Percentiles rank a stretch among this genome's conserved stretches.
phyloP scores from a whole-genome alignment of 2,797 vertebrate species.

The Danio aesculapii region DNA sequence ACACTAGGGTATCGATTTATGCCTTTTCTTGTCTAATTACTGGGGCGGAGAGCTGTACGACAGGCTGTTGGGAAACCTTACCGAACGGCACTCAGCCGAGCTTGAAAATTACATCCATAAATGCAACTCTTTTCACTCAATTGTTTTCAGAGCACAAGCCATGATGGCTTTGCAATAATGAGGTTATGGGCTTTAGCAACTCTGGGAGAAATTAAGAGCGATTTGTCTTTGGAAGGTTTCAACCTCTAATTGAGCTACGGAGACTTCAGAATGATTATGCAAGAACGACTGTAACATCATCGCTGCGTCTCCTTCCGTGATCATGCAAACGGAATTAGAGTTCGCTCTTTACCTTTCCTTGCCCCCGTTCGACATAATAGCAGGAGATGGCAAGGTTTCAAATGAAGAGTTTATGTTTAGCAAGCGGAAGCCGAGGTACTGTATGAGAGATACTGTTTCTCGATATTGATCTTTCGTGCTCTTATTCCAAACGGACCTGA shows the following conservation, averaged over 20 bases:
- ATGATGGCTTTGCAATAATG: conserved; percentile 31
- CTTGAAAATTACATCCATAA: conserved; percentile 33
- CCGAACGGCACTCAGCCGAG: conserved; percentile 34
- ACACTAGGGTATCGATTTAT: conserved; percentile 80
- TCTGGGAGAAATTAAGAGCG: conserved; percentile 23
- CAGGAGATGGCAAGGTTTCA: conserved; percentile 4
- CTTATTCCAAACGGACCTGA: conserved; percentile 63
- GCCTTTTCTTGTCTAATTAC: conserved; percentile 74
- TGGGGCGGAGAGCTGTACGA: conserved; percentile 54
- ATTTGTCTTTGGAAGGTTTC: conserved; percentile 4
- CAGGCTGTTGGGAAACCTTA: conserved; percentile 49
- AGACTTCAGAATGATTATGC: neutral
- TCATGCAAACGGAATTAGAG: neutral
- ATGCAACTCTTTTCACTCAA: conserved; percentile 36
- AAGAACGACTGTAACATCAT: neutral
- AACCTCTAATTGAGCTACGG: conserved; percentile 11
- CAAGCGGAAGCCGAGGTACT: conserved; percentile 24
- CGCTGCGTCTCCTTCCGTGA: neutral
- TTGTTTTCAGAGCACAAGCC: conserved; percentile 27
- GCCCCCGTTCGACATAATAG: neutral
- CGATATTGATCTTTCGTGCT: conserved; percentile 70
- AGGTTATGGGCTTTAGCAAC: conserved; percentile 26
- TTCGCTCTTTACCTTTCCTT: conserved; percentile 9
- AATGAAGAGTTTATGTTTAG: conserved; percentile 58
- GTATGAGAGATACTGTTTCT: conserved; percentile 48